These are phyloP conservation scores for Macaca fascicularis DNA, from an alignment of 2,113 vertebrate genomes.

Conservation along the genomic window DNA sequence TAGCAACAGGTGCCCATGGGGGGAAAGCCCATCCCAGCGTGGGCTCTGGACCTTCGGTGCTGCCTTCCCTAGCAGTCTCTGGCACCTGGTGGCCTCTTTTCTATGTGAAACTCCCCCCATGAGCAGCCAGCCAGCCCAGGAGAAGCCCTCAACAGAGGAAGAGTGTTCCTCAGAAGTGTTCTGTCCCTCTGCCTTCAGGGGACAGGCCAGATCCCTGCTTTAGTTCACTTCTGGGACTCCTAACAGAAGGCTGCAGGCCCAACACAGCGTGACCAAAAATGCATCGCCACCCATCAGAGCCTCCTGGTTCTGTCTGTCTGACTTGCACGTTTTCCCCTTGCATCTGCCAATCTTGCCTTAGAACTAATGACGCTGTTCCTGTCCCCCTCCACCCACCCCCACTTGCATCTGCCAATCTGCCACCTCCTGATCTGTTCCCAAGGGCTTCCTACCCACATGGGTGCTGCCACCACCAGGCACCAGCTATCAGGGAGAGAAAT, in stretches of 20 bases:
- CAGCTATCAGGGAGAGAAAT: background rate
- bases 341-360: background rate
- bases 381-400: background rate
- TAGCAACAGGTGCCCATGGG: fast-evolving
- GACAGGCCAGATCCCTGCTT: background rate
- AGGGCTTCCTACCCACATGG: background rate
- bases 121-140: background rate
- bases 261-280: background rate
- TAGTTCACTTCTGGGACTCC: background rate
- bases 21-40: background rate
- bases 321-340: background rate
- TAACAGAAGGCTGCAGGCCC: background rate
- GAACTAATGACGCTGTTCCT: background rate
- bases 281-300: too few relatives aligned
- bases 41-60: background rate
- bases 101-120: background rate
- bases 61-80: background rate
- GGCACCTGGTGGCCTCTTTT: background rate
- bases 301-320: background rate
- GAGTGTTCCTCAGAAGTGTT: background rate
- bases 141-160: background rate
- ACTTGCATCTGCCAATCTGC: background rate
- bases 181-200: background rate
- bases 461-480: background rate
- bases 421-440: background rate